phyloP scores from a whole-genome alignment of 2,888 invertebrate genomes.

The Drosophila mulleri region DNA sequence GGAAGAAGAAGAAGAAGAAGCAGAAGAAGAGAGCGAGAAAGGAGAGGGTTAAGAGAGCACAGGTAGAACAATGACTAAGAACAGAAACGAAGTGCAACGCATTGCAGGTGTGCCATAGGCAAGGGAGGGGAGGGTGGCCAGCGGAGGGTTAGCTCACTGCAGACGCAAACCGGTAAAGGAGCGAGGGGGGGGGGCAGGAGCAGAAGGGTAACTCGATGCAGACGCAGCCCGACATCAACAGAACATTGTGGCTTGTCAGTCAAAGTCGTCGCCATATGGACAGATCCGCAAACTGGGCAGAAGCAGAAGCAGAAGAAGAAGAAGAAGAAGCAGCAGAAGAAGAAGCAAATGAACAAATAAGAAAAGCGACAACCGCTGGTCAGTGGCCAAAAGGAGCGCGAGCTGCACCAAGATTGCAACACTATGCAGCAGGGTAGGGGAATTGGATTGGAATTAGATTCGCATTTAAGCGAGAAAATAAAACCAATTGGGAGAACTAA shows the following conservation, averaged over 20 bases:
- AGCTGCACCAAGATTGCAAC: slow-evolving; percentile 6
- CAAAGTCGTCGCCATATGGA: slow-evolving; percentile 54
- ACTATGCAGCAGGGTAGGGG: not conserved
- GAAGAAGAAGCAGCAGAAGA: not conserved
- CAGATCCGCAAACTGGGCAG: slow-evolving; percentile 36
- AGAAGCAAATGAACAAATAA: not conserved
- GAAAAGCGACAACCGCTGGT: slow-evolving; percentile 5
- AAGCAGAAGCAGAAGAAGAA: not conserved
- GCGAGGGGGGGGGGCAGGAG: too few relatives aligned
- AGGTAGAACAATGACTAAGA: slow-evolving; percentile 55
- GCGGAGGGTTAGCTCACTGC: not conserved
- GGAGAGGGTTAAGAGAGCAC: not conserved
- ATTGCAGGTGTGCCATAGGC: slow-evolving; percentile 37
- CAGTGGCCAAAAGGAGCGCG: slow-evolving; percentile 33
- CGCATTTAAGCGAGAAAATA: too few relatives aligned
- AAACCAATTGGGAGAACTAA: too few relatives aligned
- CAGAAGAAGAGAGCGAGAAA: not conserved
- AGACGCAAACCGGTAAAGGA: not conserved
- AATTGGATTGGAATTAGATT: slow-evolving; percentile 1
- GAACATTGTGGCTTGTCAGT: slow-evolving; percentile 59
- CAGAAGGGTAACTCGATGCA: not conserved
- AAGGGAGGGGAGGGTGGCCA: not conserved
- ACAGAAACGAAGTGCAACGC: slow-evolving; percentile 65
- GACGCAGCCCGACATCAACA: slow-evolving; percentile 26
- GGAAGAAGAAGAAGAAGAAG: not conserved